These are phyloP conservation scores for Hylaea fasciaria DNA, from an alignment of 2,888 invertebrate genomes.

Conservation along the genomic window DNA sequence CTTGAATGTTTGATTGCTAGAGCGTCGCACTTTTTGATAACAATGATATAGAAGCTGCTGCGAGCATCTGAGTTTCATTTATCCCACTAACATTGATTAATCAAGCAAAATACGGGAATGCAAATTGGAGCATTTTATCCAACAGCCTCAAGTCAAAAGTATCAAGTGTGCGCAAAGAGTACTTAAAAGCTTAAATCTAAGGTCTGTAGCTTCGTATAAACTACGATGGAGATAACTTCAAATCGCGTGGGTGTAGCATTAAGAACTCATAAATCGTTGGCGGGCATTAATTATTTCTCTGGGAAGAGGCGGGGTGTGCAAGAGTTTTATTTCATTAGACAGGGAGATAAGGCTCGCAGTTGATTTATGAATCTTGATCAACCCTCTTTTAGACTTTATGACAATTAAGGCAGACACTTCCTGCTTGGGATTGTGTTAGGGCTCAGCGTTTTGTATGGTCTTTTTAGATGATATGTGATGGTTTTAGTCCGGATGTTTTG, in stretches of 20 bases:
- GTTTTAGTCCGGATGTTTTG: conserved; percentile 12
- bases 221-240: conserved; percentile 55
- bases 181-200: conserved; percentile 35
- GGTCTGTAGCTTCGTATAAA: conserved; percentile 53
- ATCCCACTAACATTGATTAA: too few species aligned
- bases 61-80: too few species aligned
- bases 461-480: neutral
- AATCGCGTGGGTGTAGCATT: conserved; percentile 74
- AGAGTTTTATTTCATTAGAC: conserved; percentile 76
- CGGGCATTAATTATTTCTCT: conserved; percentile 72
- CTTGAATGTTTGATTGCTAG: neutral
- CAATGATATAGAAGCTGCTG: too few species aligned
- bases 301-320: conserved; percentile 53
- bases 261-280: conserved; percentile 75
- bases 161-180: neutral
- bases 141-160: too few species aligned
- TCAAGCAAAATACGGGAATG: too few species aligned
- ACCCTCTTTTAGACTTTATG: conserved; percentile 46
- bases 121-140: too few species aligned
- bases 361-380: conserved; percentile 72
- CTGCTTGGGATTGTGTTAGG: conserved; percentile 40
- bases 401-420: conserved; percentile 56
- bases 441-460: conserved; percentile 9
- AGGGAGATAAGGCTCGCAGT: conserved; percentile 62
- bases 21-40: too few species aligned